These are phyloP conservation scores for Acrobasis repandana DNA, from an alignment of 2,888 invertebrate genomes.

Conservation along the genomic window DNA sequence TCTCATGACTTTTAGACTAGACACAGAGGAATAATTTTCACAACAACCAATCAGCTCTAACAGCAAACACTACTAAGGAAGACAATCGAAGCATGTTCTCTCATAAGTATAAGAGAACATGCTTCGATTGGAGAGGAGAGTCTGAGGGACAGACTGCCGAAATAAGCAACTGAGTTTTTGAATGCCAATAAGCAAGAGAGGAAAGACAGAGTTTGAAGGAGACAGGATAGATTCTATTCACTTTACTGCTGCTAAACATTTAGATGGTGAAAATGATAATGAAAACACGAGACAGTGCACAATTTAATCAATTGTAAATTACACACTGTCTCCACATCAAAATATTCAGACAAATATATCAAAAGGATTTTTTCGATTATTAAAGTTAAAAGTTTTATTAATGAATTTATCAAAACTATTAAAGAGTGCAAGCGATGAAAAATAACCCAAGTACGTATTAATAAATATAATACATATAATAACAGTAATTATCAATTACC, in stretches of 20 bases:
- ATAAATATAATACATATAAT: neutral
- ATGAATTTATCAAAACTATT: neutral
- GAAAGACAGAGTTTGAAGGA: conserved; percentile 34
- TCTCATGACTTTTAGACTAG: conserved; percentile 46
- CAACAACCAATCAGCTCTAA: conserved; percentile 66
- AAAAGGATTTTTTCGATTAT: neutral
- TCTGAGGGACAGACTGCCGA: conserved; percentile 39
- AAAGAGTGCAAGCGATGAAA: conserved; percentile 25
- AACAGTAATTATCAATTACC: neutral
- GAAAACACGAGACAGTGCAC: conserved; percentile 42
- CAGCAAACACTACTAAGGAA: conserved; percentile 54
- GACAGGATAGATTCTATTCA: conserved; percentile 43
- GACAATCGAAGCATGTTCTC: too few species aligned
- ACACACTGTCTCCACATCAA: conserved; percentile 32
- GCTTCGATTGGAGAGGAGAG: conserved; percentile 48
- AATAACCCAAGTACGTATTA: neutral
- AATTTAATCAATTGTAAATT: conserved; percentile 43
- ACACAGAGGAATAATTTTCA: conserved; percentile 47
- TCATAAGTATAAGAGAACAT: conserved; percentile 57
- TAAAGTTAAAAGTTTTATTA: neutral
- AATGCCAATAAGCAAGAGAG: conserved; percentile 60
- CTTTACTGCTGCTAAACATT: conserved; percentile 59
- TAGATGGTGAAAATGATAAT: conserved; percentile 61
- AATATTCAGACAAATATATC: conserved; percentile 1
- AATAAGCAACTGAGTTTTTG: conserved; percentile 52